Base-by-base conservation (phyloP, 2,113 vertebrate genomes). In the Meriones unguiculatus region DNA sequence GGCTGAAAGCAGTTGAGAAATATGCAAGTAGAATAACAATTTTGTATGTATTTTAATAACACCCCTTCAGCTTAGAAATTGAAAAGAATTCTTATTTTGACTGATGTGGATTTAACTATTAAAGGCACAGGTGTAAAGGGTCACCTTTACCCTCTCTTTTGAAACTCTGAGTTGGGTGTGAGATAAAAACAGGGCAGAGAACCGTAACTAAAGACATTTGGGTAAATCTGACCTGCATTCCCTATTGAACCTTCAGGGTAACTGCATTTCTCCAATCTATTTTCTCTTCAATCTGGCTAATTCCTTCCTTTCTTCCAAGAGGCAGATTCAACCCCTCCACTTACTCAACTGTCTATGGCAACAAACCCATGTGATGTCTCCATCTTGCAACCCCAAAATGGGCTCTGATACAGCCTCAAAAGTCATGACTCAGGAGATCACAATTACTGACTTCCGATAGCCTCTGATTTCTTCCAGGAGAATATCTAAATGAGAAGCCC, bases 251-350 rank as follows among this genome's bases (percentile, higher is more conserved):
- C 92, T 91, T 95, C 82, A 93, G 88, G 77, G 85, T 95, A 96
- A 98, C 93, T 92, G 77, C 72, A 97, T 92, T 97, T 95, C 72
- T 96, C 88, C 95, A 94, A 82, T 97, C 95, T 97, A 67, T 94
- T 97, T 98, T 95, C 85, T 81, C 92, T 85, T 92, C 84, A 94
- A 87, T 84, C 32, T n/a, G 7, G 86, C 65, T 96, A 97, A 97
- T 96, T 95, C 76, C 65, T 95, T 96, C 67, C 96, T 95, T 96
- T 62, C 96, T 97, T 97, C 46, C 87, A 95, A 85, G 82, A 93
- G 85, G 62, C 72, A 93, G 92, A 75, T 91, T 91, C 30, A 80
- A 77, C 90, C 64, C 50, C 84, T 67, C 73, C 32, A 12, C 69
- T 90, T 54, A 46, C 93, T 0, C 1, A n/a, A 85, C 91, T 0